Conservation (phyloP, 2,888 invertebrate genomes). For the Gastrophysa polygoni region DNA sequence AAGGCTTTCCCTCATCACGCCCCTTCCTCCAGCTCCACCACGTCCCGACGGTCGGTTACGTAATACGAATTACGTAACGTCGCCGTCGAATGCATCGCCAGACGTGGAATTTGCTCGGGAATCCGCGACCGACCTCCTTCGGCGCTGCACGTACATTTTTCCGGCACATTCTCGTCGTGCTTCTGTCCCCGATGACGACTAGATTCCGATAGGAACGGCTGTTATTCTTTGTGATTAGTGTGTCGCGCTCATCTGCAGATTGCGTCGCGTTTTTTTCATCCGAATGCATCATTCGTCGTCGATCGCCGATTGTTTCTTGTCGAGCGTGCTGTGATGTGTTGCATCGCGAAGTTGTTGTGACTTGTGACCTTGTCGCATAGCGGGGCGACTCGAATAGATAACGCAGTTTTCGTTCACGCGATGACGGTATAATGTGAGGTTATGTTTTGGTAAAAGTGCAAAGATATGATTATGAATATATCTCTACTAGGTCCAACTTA, state of each 20-base stretch:
- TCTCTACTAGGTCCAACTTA: too few relatives aligned
- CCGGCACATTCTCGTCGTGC: neutral
- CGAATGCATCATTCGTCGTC: neutral
- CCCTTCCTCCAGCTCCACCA: neutral
- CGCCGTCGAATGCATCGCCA: neutral
- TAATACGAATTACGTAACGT: neutral
- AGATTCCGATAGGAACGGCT: too few relatives aligned
- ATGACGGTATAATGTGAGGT: too few relatives aligned
- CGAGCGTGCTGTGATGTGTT: neutral
- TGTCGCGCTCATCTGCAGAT: neutral
- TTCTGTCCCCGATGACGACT: too few relatives aligned
- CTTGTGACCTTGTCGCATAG: neutral
- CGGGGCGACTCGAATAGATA: neutral
- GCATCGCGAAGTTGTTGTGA: neutral
- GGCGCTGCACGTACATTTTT: neutral
- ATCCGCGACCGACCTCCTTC: neutral
- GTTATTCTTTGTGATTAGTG: too few relatives aligned
- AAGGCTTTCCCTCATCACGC: neutral
- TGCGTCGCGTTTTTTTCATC: neutral
- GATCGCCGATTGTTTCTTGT: neutral
- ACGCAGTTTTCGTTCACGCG: neutral
- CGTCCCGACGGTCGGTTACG: neutral
- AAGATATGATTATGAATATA: too few relatives aligned
- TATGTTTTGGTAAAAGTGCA: neutral
- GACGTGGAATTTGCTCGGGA: neutral